Evolutionary conservation across 1,140 invertebrate genomes (phyloP).

Genomic region (Trachymyrmex cornetzi): DNA sequence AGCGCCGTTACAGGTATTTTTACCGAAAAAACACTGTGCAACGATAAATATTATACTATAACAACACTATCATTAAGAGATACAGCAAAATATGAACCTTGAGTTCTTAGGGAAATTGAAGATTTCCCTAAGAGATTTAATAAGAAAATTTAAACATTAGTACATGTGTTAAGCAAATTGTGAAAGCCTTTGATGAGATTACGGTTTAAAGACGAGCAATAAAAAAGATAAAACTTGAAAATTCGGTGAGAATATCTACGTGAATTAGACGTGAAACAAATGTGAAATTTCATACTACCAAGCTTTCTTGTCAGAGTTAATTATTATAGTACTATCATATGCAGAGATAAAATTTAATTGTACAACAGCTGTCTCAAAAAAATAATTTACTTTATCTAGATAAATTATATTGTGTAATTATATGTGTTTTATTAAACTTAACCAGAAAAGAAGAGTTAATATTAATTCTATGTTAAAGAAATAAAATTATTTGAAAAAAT

Average conservation of each 20-base stretch:
- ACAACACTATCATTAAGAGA: no score
- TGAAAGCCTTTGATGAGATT: neutral
- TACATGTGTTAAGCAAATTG: neutral
- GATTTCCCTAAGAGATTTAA: no score
- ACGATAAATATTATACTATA: no score
- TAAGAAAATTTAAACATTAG: neutral
- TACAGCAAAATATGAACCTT: no score
- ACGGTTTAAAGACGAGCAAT: neutral
- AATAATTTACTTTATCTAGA: neutral
- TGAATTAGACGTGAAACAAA: neutral
- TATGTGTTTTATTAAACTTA: neutral
- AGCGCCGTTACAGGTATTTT: no score
- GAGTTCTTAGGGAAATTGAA: neutral
- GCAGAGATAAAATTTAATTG: neutral
- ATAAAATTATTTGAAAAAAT: neutral
- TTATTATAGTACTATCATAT: neutral
- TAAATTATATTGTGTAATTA: neutral
- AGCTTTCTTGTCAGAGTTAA: neutral
- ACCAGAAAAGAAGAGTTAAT: neutral
- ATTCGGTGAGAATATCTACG: neutral
- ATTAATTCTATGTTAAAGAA: neutral
- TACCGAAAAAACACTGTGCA: no score
- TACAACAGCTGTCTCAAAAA: neutral
- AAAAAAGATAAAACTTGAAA: neutral
- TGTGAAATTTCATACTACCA: neutral